Conservation (phyloP, 2,113 vertebrate genomes). For the Phrynocephalus versicolor region DNA sequence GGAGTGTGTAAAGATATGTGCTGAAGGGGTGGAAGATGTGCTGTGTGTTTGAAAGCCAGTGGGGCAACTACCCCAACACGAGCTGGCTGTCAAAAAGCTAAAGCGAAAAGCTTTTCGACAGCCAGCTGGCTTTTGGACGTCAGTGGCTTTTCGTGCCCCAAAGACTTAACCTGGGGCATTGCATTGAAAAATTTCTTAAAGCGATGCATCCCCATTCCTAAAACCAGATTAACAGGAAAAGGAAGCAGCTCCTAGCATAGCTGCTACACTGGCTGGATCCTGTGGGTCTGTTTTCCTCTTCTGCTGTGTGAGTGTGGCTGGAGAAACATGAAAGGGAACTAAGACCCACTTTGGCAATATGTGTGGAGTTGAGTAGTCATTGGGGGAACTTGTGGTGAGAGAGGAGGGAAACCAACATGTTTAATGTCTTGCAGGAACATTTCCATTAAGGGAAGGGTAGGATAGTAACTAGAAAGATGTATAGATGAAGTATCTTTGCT, state of each 20-base stretch:
- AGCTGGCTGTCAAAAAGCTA: too few species aligned
- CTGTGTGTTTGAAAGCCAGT: too few species aligned
- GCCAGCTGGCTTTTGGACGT: too few species aligned
- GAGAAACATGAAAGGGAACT: neutral
- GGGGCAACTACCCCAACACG: too few species aligned
- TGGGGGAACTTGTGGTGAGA: neutral
- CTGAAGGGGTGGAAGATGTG: too few species aligned
- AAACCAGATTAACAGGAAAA: constrained; percentile 10
- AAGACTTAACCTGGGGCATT: too few species aligned
- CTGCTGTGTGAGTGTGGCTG: neutral
- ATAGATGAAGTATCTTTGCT: neutral
- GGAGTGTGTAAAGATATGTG: too few species aligned
- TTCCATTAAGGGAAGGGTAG: neutral
- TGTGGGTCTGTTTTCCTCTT: neutral
- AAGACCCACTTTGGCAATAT: neutral
- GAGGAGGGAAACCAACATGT: neutral
- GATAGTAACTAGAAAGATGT: neutral
- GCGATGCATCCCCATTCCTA: too few species aligned
- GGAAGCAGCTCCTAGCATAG: neutral
- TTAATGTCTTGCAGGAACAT: neutral
- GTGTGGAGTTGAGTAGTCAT: neutral
- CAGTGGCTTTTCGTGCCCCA: too few species aligned
- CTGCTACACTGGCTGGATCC: neutral
- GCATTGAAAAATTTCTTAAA: too few species aligned
- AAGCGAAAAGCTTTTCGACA: too few species aligned